phyloP scores from a whole-genome alignment of 2,888 invertebrate genomes.

The Dicycla oo region DNA sequence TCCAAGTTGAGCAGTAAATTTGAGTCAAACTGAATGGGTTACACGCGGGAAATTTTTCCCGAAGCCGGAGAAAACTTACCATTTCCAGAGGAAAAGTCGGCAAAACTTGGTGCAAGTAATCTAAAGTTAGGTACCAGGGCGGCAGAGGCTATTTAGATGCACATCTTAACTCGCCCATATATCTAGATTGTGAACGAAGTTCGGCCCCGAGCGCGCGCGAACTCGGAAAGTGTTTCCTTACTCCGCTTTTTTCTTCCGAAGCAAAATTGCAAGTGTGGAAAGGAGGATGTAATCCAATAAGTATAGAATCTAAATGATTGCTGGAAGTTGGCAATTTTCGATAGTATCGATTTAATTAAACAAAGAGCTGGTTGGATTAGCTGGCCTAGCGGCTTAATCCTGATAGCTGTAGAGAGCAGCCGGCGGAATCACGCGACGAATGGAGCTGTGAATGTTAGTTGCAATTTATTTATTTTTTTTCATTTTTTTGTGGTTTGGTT shows the following conservation, averaged over 20 bases:
- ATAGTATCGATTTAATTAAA: slow-evolving; percentile 77
- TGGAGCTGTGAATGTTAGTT: slow-evolving; percentile 34
- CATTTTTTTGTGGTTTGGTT: too few species aligned
- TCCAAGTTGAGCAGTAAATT: slow-evolving; percentile 86
- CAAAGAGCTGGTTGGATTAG: slow-evolving; percentile 64
- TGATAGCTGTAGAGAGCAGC: slow-evolving; percentile 41
- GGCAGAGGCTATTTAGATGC: slow-evolving; percentile 90
- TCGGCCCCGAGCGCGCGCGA: slow-evolving; percentile 70
- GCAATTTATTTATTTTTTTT: slow-evolving; percentile 36
- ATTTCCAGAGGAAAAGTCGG: slow-evolving; percentile 79
- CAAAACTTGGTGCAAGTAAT: slow-evolving; percentile 89
- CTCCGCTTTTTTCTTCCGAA: slow-evolving; percentile 68
- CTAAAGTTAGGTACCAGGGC: slow-evolving; percentile 89
- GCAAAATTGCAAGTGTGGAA: slow-evolving; percentile 78
- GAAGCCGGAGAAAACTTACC: slow-evolving; percentile 75
- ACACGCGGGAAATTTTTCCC: slow-evolving; percentile 79
- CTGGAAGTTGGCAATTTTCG: slow-evolving; percentile 66
- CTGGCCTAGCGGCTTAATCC: slow-evolving; percentile 52
- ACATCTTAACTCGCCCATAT: slow-evolving; percentile 90
- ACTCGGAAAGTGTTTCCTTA: slow-evolving; percentile 59
- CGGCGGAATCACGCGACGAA: slow-evolving; percentile 32
- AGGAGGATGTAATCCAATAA: slow-evolving; percentile 75
- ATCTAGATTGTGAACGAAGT: slow-evolving; percentile 88
- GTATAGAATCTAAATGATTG: slow-evolving; percentile 74
- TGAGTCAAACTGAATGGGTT: slow-evolving; percentile 84